phyloP scores from a whole-genome alignment of 2,113 vertebrate genomes.

The Notarius lentiginosus region DNA sequence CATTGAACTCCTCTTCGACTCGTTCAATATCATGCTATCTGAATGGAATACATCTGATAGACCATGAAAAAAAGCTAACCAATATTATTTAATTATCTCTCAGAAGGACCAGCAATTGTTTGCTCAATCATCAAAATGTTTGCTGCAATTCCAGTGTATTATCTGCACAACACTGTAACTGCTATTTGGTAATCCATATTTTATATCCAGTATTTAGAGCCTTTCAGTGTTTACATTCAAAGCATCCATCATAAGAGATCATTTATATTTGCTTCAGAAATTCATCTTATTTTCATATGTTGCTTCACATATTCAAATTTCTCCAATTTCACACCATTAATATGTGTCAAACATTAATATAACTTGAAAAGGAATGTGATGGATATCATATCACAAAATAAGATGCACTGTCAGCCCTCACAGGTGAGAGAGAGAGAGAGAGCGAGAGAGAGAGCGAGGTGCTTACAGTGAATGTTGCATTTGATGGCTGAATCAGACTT shows the following conservation, averaged over 20 bases:
- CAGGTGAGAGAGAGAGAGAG: not conserved
- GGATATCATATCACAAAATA: not conserved
- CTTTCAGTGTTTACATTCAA: not conserved
- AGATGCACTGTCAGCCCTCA: not conserved
- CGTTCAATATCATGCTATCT: too few species aligned
- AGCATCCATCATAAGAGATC: not conserved
- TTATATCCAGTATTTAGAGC: not conserved
- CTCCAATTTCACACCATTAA: not conserved
- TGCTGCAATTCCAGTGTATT: not conserved
- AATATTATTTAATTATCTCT: not conserved
- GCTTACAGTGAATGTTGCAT: conserved; percentile 12
- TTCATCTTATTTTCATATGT: not conserved
- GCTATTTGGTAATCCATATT: not conserved
- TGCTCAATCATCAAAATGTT: not conserved
- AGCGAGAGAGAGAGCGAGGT: not conserved
- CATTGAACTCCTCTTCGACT: too few species aligned
- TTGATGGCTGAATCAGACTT: conserved; percentile 19
- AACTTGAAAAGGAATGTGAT: not conserved
- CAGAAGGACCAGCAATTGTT: not conserved
- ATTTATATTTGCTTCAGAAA: not conserved
- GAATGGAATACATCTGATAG: too few species aligned
- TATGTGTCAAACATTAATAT: not conserved
- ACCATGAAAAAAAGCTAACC: too few species aligned
- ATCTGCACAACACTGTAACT: not conserved
- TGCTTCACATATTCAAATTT: not conserved